Evolutionary conservation across 2,797 vertebrate species (phyloP).

Genomic region (Microcaecilia unicolor): DNA sequence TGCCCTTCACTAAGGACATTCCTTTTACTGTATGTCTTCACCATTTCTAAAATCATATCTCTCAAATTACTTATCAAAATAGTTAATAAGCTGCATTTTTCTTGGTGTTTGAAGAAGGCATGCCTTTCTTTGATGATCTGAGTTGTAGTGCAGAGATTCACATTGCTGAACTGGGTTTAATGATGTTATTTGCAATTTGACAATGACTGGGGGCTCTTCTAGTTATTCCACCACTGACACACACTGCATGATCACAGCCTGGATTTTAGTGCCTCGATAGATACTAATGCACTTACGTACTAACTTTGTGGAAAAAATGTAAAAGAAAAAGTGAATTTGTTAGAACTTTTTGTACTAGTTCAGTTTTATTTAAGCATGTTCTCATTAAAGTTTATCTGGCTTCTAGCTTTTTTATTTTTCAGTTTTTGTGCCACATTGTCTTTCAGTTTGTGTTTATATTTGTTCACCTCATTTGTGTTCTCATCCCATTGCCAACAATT

Average conservation of each 20-base stretch:
- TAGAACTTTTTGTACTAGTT: slow-evolving; percentile 35
- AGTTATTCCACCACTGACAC: slow-evolving; percentile 31
- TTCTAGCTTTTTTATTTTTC: slow-evolving; percentile 46
- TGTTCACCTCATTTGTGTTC: slow-evolving; percentile 50
- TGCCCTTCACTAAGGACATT: not conserved
- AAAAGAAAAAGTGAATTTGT: slow-evolving; percentile 11
- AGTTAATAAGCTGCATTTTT: slow-evolving; percentile 2
- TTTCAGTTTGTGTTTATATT: slow-evolving; percentile 37
- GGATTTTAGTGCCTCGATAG: slow-evolving; percentile 30
- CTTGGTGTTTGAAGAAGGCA: slow-evolving; percentile 15
- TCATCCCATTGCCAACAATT: slow-evolving; percentile 45
- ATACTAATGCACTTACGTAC: slow-evolving; percentile 47
- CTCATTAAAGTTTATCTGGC: slow-evolving; percentile 57
- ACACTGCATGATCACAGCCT: slow-evolving; percentile 41
- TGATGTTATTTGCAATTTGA: slow-evolving; percentile 35
- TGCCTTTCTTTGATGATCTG: slow-evolving; percentile 11
- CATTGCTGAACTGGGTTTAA: slow-evolving; percentile 22
- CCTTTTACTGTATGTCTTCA: no score
- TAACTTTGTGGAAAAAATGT: slow-evolving; percentile 35
- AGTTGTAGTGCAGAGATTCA: slow-evolving; percentile 39
- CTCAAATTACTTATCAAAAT: slow-evolving; percentile 17
- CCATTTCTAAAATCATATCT: slow-evolving; percentile 9
- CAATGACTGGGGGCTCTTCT: slow-evolving; percentile 31
- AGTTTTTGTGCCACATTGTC: slow-evolving; percentile 35
- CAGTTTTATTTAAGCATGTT: slow-evolving; percentile 54